Evolutionary conservation across 64 coral and sea anemone species (phyloP), one percentile per base, ranked within the genome.

Genomic region (Stylophora pistillata): DNA sequence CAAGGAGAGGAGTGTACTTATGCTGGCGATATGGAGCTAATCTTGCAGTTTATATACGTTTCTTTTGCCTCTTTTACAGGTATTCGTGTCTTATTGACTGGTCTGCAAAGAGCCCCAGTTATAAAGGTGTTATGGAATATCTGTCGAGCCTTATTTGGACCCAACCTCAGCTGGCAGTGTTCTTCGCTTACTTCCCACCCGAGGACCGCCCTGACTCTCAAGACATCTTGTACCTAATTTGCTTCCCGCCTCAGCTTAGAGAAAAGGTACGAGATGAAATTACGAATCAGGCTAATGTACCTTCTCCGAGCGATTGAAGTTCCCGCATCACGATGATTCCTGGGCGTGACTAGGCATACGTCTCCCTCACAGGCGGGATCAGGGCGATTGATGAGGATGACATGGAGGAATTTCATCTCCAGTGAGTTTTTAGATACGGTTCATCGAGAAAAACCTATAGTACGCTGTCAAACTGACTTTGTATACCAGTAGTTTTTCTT

Each of bases 141-240:
- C 13, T 84, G 60, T 69, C 60, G 13, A 70, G 80, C n/a, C 30
- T 84, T 13, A 84, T 84, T 68, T 53, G 80, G 62, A 69, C 1
- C 34, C 80, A 21, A 13, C 80, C 62, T 11, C 20, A 21, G n/a
- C 30, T 52, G 37, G 80, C 80, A 53, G 31, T 27, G 16, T 82
- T 82, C 78, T 82, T 82, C 30, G 78, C 78, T 21, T 82, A 82
- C 78, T 82, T 82, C 64, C 15, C 15, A 17, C 17, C 16, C n/a
- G 20, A 26, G n/a, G 58, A 41, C 7, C 78, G 78, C 2, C 58
- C 57, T 9, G 13, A 82, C 63, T 82, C 78, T 23, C 78, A 82
- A 82, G 78, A 82, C 64, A 59, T 82, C 32, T 64, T 82, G 58
- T 41, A 34, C 17, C 78, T 82, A 1, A 82, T 82, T 21, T 82